These are phyloP conservation scores for Cistogaster globosa DNA, from an alignment of 2,888 invertebrate species.

Conservation along the genomic window DNA sequence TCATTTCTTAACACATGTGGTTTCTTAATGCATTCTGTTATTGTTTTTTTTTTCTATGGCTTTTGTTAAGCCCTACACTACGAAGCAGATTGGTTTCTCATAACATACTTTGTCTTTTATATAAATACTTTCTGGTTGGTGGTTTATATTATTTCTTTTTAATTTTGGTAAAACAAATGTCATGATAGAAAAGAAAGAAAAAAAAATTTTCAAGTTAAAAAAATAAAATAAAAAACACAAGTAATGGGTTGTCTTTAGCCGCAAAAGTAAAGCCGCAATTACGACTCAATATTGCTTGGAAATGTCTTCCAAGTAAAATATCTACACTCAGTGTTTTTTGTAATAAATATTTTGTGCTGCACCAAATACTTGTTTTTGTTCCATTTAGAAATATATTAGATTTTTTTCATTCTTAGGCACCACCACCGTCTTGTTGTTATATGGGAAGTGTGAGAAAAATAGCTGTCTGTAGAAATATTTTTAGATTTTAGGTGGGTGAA, in stretches of 20 bases:
- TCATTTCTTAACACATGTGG: constrained; percentile 63
- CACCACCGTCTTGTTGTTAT: background rate
- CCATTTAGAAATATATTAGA: constrained; percentile 20
- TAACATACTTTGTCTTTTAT: background rate
- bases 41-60: constrained; percentile 1
- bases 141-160: constrained; percentile 6
- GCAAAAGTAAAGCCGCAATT: constrained; percentile 80
- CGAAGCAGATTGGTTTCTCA: constrained; percentile 43
- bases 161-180: constrained; percentile 60
- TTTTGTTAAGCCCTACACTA: background rate
- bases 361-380: constrained; percentile 4
- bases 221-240: constrained; percentile 57
- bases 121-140: constrained; percentile 52
- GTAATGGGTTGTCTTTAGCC: constrained; percentile 79
- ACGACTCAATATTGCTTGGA: constrained; percentile 60
- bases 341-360: background rate
- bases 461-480: background rate
- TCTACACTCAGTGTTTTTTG: background rate
- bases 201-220: constrained; percentile 44
- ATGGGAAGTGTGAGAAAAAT: constrained; percentile 4
- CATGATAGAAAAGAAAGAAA: constrained; percentile 43
- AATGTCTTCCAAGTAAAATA: constrained; percentile 49
- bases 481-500: constrained; percentile 16
- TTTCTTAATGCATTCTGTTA: constrained; percentile 49
- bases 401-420: constrained; percentile 7